Base-by-base conservation (phyloP, 1,140 invertebrate genomes). In the Lordiphosa clarofinis region DNA sequence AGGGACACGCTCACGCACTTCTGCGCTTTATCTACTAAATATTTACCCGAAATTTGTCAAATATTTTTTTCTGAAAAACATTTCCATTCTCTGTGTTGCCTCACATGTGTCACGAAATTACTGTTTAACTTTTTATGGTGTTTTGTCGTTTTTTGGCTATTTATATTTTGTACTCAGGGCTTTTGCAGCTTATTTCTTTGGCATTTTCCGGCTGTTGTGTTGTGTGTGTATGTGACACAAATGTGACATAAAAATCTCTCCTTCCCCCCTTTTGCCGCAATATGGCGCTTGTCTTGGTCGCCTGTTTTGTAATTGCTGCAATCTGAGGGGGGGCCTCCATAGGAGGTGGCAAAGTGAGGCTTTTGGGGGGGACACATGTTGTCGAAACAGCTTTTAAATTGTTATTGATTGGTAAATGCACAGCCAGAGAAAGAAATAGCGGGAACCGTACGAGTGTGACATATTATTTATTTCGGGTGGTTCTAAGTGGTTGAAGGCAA, bases 361-460 rank as follows among this genome's bases (percentile, higher is more conserved):
- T 49, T 28, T 28, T 28, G 33, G 36, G 11, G 49, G 64, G 64
- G 56, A 68, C 76, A 82, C 76, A 81, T 81, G 76, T 82, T 81
- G 76, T 82, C 62, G 53, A 56, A 81, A 81, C 76, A 81, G 76
- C 76, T 81, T 81, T 82, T 81, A 81, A 81, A 81, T 81, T 76
- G 72, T 82, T 81, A 81, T 81, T 81, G 76, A 81, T 81, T 81
- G 76, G 71, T 48, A 60, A 39, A 37, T 6, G 43, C 13, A 53
- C 19, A 53, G 35, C 48, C 15, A 37, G 19, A 50, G 19, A 50
- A 50, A n/a, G 35, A 19, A 50, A n/a, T 10, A 19, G 15, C 35
- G 19, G 63, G 35, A 13, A 47, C 13, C 31, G 40, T 46, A 53
- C 24, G 60, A 57, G 37, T 70, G 70, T 64, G 64, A 78, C 70